These are phyloP conservation scores for Saccostrea cuccullata DNA, from an alignment of 1,140 invertebrate genomes.

Conservation along the genomic window DNA sequence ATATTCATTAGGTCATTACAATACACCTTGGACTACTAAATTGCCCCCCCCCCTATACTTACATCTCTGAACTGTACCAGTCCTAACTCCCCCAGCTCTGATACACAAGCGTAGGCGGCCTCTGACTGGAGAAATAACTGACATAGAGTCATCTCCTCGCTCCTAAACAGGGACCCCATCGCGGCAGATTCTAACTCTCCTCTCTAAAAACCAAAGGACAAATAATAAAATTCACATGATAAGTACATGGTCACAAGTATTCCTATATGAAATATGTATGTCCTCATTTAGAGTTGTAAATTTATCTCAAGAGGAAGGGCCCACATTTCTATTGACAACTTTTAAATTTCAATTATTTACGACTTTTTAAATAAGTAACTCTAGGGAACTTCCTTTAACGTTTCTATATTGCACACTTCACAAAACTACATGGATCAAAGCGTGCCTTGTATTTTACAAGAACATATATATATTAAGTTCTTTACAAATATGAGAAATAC, in stretches of 20 bases:
- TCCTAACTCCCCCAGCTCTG: conserved; percentile 79
- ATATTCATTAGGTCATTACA: no score
- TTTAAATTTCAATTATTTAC: neutral
- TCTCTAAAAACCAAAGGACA: neutral
- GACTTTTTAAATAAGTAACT: neutral
- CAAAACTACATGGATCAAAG: no score
- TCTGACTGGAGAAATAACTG: conserved; percentile 79
- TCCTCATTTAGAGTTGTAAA: neutral
- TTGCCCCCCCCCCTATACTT: no score
- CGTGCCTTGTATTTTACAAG: no score
- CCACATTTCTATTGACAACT: neutral
- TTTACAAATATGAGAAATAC: no score
- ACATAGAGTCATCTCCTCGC: conserved; percentile 80
- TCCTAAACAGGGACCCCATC: conserved; percentile 77
- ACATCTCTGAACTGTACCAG: conserved; percentile 79
- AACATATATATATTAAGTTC: no score
- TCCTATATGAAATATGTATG: neutral
- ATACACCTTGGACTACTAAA: no score
- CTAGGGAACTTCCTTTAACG: no score
- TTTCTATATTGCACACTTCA: no score
- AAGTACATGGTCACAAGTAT: neutral
- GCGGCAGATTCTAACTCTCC: conserved; percentile 41
- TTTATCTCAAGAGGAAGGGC: neutral
- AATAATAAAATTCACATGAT: neutral
- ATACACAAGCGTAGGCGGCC: conserved; percentile 77